Evolutionary conservation across 2,113 vertebrate species (phyloP).

Genomic region (Columba janthina): DNA sequence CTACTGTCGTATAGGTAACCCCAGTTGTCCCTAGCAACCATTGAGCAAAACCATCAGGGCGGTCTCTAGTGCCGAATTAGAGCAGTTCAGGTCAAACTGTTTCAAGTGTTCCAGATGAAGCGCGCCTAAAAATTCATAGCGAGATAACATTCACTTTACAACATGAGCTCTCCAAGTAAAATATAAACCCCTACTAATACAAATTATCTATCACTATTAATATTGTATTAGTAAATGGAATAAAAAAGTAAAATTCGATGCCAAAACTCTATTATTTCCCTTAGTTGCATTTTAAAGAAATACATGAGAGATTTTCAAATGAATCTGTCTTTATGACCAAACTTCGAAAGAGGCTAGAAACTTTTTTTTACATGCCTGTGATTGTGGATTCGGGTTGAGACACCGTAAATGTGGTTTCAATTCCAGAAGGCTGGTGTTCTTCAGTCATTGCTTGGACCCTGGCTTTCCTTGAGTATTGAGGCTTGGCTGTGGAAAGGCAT

Average conservation of each 20-base stretch:
- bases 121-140: not conserved
- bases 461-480: not conserved
- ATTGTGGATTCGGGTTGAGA: not conserved
- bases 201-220: not conserved
- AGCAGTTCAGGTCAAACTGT: not conserved
- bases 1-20: not conserved
- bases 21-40: not conserved
- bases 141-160: not conserved
- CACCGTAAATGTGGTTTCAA: not conserved
- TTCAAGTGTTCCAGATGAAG: not conserved
- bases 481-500: not conserved
- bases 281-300: not conserved
- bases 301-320: not conserved
- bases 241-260: not conserved
- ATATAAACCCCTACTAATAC: not conserved
- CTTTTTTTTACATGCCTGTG: not conserved
- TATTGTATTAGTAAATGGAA: not conserved
- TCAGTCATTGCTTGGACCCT: not conserved
- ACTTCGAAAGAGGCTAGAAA: not conserved
- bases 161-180: not conserved
- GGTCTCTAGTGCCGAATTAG: not conserved
- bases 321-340: not conserved
- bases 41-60: not conserved
- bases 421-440: not conserved
- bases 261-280: not conserved